Percentiles rank a stretch among this genome's conserved stretches.
Evolutionary conservation across 2,888 invertebrate genomes (phyloP).

Genomic region (Chromoteleia sp.): DNA sequence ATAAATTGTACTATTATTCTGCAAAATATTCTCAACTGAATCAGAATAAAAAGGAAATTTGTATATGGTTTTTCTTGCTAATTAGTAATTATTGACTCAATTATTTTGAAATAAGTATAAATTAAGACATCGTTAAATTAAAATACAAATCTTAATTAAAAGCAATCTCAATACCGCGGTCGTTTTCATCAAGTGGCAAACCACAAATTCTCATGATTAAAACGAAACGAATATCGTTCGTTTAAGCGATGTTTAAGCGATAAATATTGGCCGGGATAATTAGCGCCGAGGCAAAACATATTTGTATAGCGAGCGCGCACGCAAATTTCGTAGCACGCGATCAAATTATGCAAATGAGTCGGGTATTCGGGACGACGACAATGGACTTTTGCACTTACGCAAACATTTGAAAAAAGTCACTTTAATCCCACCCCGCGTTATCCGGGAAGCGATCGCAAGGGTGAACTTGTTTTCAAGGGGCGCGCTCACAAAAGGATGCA

Average conservation of each 20-base stretch:
- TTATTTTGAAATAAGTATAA: no score
- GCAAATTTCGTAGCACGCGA: slow-evolving; percentile 62
- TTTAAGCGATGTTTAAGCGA: slow-evolving; percentile 1
- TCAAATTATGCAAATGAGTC: slow-evolving; percentile 74
- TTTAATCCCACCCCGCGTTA: slow-evolving; percentile 64
- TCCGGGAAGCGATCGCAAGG: slow-evolving; percentile 11
- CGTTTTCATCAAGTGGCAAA: no score
- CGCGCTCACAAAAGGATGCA: slow-evolving; percentile 73
- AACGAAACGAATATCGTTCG: neutral
- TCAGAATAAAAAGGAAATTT: no score
- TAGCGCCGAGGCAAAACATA: slow-evolving; percentile 4
- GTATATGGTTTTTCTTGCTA: no score
- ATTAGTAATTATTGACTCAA: no score
- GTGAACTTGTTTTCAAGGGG: slow-evolving; percentile 80
- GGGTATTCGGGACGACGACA: slow-evolving; percentile 68
- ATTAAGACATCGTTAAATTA: no score
- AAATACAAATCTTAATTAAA: no score
- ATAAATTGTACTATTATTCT: no score
- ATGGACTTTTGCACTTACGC: slow-evolving; percentile 71
- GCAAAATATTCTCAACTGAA: no score
- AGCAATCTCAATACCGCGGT: no score
- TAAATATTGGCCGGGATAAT: slow-evolving; percentile 25
- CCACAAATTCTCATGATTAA: neutral
- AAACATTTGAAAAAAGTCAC: slow-evolving; percentile 74
- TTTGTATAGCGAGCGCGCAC: slow-evolving; percentile 10